phyloP scores from a whole-genome alignment of 2,113 vertebrate genomes.

The Gallinago undulata region DNA sequence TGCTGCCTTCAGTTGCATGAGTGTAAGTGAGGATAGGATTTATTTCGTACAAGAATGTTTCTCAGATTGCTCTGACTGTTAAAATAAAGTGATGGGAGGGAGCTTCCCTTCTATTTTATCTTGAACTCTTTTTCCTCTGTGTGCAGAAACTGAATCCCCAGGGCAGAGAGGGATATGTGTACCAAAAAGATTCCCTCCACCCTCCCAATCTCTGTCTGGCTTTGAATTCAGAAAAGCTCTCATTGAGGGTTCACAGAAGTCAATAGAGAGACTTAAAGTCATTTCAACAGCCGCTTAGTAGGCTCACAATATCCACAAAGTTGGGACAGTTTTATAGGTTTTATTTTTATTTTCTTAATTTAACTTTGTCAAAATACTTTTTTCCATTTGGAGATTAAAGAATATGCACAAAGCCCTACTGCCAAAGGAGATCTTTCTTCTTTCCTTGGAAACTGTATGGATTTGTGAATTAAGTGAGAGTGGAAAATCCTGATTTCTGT shows the following conservation, averaged over 20 bases:
- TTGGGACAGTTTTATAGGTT: neutral
- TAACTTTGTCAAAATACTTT: neutral
- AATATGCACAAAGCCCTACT: neutral
- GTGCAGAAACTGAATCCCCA: neutral
- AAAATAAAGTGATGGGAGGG: slow-evolving; percentile 47
- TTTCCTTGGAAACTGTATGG: neutral
- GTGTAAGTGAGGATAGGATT: slow-evolving; percentile 70
- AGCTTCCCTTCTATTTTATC: slow-evolving; percentile 33
- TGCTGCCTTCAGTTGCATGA: slow-evolving; percentile 60
- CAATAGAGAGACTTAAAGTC: neutral
- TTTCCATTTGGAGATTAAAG: neutral
- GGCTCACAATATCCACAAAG: neutral
- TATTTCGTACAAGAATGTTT: slow-evolving; percentile 61
- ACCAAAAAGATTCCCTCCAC: neutral
- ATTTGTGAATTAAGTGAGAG: slow-evolving; percentile 1
- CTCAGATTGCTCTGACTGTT: slow-evolving; percentile 46
- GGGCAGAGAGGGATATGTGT: neutral
- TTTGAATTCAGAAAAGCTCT: neutral
- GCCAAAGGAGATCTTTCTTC: neutral
- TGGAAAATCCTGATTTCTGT: slow-evolving; percentile 42
- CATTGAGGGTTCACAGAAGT: neutral
- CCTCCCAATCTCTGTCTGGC: neutral
- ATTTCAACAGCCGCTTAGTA: neutral
- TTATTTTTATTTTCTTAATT: neutral
- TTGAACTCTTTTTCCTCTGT: neutral